These are phyloP conservation scores for Apamea anceps DNA, from an alignment of 2,888 invertebrate genomes.

Conservation along the genomic window DNA sequence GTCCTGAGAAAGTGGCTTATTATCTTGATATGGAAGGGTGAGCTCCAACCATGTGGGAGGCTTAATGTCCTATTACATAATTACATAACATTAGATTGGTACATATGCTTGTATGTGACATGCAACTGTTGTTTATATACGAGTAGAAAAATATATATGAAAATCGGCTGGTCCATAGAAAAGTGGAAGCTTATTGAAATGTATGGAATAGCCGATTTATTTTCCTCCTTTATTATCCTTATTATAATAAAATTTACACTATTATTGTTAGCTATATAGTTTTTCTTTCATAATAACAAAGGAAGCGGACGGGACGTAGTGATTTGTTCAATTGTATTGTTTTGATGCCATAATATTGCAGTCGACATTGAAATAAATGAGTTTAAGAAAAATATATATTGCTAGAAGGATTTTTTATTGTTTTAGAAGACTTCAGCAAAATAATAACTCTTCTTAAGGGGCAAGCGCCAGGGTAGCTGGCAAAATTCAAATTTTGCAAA, in stretches of 20 bases:
- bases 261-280: background rate
- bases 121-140: slow-evolving; percentile 19
- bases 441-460: background rate
- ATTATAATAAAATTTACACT: background rate
- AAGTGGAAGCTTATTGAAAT: background rate
- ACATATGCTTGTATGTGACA: slow-evolving; percentile 53
- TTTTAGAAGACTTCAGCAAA: background rate
- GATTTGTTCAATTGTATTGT: slow-evolving; percentile 34
- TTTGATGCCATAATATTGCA: background rate
- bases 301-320: slow-evolving; percentile 3
- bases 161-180: background rate
- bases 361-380: slow-evolving; percentile 6
- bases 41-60: slow-evolving; percentile 64
- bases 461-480: background rate
- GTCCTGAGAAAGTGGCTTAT: slow-evolving; percentile 80
- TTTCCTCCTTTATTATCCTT: background rate
- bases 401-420: background rate
- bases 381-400: background rate
- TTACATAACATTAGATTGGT: slow-evolving; percentile 70
- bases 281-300: background rate
- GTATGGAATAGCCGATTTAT: background rate
- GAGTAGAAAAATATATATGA: background rate
- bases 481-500: background rate
- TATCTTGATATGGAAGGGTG: slow-evolving; percentile 78
- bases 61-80: slow-evolving; percentile 71